Percentiles rank a stretch among this genome's conserved stretches.
These are phyloP conservation scores for Nephila pilipes DNA, from an alignment of 1,140 invertebrate genomes.

Conservation along the genomic window DNA sequence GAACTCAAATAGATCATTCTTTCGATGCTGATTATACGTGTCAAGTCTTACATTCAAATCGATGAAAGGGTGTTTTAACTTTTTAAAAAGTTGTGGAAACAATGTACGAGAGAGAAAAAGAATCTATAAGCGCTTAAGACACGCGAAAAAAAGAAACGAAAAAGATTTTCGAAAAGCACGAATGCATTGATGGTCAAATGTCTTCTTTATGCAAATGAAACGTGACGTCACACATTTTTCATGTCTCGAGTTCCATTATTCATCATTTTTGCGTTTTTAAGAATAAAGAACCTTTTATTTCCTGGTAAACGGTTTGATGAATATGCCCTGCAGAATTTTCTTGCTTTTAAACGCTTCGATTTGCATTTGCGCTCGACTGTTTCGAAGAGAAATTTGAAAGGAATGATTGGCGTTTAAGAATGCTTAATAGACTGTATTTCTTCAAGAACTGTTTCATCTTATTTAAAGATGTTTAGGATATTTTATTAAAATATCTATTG, in stretches of 20 bases:
- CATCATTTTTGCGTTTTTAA: not conserved
- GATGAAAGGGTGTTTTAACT: not conserved
- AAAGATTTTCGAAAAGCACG: not conserved
- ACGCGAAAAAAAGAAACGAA: not conserved
- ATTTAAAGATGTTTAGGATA: too few species aligned
- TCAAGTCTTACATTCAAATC: not conserved
- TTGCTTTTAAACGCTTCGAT: not conserved
- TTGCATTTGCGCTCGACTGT: not conserved
- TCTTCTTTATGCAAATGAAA: conserved; percentile 34
- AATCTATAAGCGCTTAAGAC: not conserved
- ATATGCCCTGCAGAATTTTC: not conserved
- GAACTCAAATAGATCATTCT: not conserved
- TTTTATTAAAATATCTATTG: too few species aligned
- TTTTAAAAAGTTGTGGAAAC: not conserved
- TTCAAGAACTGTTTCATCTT: too few species aligned
- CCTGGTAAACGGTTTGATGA: not conserved
- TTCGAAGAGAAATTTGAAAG: not conserved
- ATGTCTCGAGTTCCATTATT: conserved; percentile 46
- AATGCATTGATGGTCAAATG: not conserved
- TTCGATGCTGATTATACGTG: not conserved
- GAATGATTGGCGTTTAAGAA: too few species aligned
- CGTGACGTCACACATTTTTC: conserved; percentile 44
- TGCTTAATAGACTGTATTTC: too few species aligned
- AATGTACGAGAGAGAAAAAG: not conserved
- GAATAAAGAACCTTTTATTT: not conserved